Conservation (phyloP, 2,888 invertebrate genomes). For the Eristalis arbustorum region DNA sequence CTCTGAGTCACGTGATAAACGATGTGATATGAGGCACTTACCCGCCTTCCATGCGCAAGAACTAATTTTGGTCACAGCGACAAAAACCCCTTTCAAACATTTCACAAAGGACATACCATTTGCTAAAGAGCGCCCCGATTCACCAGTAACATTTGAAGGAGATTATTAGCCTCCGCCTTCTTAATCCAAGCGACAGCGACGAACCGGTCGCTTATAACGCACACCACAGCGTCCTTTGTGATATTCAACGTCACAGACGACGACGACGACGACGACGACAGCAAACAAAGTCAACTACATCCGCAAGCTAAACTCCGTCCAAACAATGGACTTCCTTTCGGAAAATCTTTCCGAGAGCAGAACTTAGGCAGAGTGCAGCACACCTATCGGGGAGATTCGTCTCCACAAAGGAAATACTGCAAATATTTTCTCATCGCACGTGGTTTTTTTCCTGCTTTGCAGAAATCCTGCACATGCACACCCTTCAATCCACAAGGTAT, state of each 20-base stretch:
- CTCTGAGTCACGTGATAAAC: no score
- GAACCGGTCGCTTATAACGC: neutral
- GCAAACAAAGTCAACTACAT: neutral
- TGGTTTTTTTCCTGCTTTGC: conserved; percentile 28
- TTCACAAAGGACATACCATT: no score
- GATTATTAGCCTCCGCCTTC: conserved; percentile 19
- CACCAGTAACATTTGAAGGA: neutral
- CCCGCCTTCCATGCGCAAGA: no score
- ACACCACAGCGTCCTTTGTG: conserved; percentile 15
- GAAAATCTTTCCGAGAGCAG: conserved; percentile 33
- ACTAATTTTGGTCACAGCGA: no score
- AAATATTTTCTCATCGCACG: conserved; percentile 57
- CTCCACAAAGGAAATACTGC: conserved; percentile 52
- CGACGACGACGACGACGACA: neutral
- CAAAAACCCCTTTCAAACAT: no score
- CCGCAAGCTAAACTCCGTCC: conserved; percentile 26
- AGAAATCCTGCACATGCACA: conserved; percentile 37
- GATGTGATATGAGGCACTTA: no score
- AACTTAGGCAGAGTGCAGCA: neutral
- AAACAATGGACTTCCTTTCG: conserved; percentile 48
- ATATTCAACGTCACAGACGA: conserved; percentile 4
- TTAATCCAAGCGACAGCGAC: neutral
- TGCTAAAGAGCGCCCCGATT: neutral
- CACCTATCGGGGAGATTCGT: conserved; percentile 13
- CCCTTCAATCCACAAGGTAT: conserved; percentile 49